Conservation (phyloP, 2,797 vertebrate genomes). For the Ambastaia sidthimunki region DNA sequence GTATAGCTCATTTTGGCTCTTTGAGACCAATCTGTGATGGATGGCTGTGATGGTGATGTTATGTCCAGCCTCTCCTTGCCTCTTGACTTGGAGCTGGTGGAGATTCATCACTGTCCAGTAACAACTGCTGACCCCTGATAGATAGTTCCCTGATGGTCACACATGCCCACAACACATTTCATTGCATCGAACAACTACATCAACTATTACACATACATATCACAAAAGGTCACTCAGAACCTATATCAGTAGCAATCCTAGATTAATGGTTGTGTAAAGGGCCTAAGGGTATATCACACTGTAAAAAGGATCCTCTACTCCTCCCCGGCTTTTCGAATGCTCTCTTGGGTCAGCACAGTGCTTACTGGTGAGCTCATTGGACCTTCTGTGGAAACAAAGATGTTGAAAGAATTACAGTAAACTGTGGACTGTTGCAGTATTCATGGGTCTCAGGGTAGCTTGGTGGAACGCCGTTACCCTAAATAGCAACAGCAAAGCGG, state of each 20-base stretch:
- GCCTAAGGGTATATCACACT: conserved; percentile 4
- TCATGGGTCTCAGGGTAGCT: conserved; percentile 60
- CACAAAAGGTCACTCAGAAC: conserved; percentile 31
- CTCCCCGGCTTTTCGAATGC: conserved; percentile 2
- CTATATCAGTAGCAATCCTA: conserved; percentile 6
- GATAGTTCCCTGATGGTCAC: conserved; percentile 41
- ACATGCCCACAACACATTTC: background rate
- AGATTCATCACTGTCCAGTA: conserved; percentile 83
- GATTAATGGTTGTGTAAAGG: conserved; percentile 17
- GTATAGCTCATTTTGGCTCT: conserved; percentile 76
- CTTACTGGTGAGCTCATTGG: conserved; percentile 55
- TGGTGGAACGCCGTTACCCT: conserved; percentile 59
- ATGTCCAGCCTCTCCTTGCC: conserved; percentile 69
- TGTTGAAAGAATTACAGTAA: conserved; percentile 66
- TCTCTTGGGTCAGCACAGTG: conserved; percentile 21
- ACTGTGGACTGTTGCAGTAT: conserved; percentile 68
- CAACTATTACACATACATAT: background rate
- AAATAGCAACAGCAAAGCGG: conserved; percentile 65
- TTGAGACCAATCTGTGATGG: conserved; percentile 74
- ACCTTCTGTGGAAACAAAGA: conserved; percentile 51
- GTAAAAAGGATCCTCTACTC: background rate
- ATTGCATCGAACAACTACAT: background rate
- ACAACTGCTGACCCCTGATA: conserved; percentile 64
- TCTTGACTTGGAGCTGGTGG: conserved; percentile 63
- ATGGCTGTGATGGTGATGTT: conserved; percentile 81